Base-by-base conservation (phyloP, 2,888 invertebrate species). In the Acleris holmiana region DNA sequence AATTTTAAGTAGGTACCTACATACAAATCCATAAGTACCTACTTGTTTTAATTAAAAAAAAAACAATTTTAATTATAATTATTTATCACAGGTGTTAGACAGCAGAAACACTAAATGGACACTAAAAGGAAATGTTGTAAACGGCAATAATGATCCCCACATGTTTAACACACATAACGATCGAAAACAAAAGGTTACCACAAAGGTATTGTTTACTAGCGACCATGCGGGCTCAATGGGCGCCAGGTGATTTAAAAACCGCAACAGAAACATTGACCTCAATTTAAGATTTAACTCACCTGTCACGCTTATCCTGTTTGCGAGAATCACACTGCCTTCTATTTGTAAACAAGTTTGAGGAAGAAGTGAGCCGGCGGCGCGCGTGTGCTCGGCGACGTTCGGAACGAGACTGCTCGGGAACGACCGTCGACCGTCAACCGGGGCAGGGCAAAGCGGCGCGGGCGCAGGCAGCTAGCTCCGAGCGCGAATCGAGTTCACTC, bases 271-370 rank as follows among this genome's bases (percentile, higher is more conserved):
- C 79, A 77, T 76, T 84, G 82, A 82, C 84, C 86, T 83, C 82
- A 77, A 84, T 85, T 75, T 70, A 71, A 78, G 75, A 79, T 78
- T 80, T 74, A 77, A 81, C 91, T 88, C 77, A 90, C 91, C 86
- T 83, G 80, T 82, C 83, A 83, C 80, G 79, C 74, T 79, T 85
- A 85, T 89, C 86, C 85, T 85, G 81, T 82, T 80, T 76, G 77
- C 78, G 73, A 74, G 75, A 78, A 63, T 76, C 76, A 74, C 86
- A 86, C 85, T 79, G 77, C 71, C 77, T 82, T 81, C 72, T 84
- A 84, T 86, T 86, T 86, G 85, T 89, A 88, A 90, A 90, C 90
- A 89, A 86, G 74, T 73, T 41, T 67, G 62, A 62, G 56, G 65
- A 49, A 67, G 73, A 61, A 67, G 65, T 66, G 70, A 65, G 71